Evolutionary conservation across 2,888 invertebrate species (phyloP).

Genomic region (Drosophila aldrichi): DNA sequence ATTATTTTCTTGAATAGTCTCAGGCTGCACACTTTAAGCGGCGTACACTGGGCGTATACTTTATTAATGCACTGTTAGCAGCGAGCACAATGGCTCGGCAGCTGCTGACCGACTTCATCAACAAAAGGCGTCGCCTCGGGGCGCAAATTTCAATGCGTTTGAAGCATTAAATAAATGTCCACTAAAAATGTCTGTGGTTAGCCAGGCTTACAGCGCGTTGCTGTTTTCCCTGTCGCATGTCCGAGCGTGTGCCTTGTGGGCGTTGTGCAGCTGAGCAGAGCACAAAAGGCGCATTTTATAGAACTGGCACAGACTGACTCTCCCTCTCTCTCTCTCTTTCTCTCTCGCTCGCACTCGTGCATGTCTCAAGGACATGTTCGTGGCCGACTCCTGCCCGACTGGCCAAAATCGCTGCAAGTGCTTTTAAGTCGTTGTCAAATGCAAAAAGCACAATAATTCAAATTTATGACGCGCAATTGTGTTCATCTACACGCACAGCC

Average conservation of each 20-base stretch:
- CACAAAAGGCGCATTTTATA: constrained; percentile 61
- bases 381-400: constrained; percentile 52
- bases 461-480: constrained; percentile 81
- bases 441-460: constrained; percentile 81
- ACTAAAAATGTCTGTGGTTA: constrained; percentile 73
- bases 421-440: constrained; percentile 80
- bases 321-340: not conserved
- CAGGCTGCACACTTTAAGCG: constrained; percentile 28
- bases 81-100: constrained; percentile 36
- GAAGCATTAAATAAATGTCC: constrained; percentile 78
- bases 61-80: constrained; percentile 46
- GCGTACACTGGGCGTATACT: constrained; percentile 27
- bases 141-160: constrained; percentile 77
- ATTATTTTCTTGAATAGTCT: not conserved
- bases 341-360: constrained; percentile 38
- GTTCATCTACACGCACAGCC: constrained; percentile 73
- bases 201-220: constrained; percentile 29
- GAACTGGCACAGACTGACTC: not conserved
- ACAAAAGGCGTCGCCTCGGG: constrained; percentile 67
- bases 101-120: constrained; percentile 69
- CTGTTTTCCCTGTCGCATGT: constrained; percentile 25
- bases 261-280: constrained; percentile 57
- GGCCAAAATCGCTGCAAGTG: constrained; percentile 79
- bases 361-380: constrained; percentile 77
- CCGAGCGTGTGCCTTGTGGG: constrained; percentile 62